A percentile compares a stretch with the other conserved stretches of the same genome.
Conservation (phyloP, 2,797 vertebrate genomes). For the Parauchenoglanis punctatus region DNA sequence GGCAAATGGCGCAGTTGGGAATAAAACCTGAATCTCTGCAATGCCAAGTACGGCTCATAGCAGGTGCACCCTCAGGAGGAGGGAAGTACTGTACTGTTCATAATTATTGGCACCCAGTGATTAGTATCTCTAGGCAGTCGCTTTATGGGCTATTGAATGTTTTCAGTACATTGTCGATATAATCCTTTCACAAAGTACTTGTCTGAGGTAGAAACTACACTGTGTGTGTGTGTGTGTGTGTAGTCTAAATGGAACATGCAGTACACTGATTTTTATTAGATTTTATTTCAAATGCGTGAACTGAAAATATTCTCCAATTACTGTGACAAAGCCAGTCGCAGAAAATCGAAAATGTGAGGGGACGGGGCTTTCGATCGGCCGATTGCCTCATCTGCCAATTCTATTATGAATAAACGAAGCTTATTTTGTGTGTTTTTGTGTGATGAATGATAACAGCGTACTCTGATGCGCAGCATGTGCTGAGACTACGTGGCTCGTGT, state of each 20-base stretch:
- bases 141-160: neutral
- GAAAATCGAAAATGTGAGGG: neutral
- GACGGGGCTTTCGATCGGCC: neutral
- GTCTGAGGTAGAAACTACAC: neutral
- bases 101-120: slow-evolving; percentile 1
- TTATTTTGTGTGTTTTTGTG: neutral
- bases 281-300: neutral
- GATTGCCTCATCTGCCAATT: neutral
- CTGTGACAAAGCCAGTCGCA: neutral
- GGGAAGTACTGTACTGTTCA: slow-evolving; percentile 1
- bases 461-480: no score
- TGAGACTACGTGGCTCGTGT: neutral
- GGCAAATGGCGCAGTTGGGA: slow-evolving; percentile 46
- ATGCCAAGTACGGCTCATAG: slow-evolving; percentile 26
- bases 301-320: neutral
- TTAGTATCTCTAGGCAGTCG: no score
- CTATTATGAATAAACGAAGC: neutral
- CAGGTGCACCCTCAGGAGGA: slow-evolving; percentile 37
- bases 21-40: slow-evolving; percentile 31
- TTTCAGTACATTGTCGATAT: neutral
- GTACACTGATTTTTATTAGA: neutral
- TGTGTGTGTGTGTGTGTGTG: neutral
- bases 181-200: neutral
- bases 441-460: no score
- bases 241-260: neutral